Evolutionary conservation across 2,113 vertebrate species (phyloP), one percentile per base, ranked within the genome.

Genomic region (Dipodomys ordii): DNA sequence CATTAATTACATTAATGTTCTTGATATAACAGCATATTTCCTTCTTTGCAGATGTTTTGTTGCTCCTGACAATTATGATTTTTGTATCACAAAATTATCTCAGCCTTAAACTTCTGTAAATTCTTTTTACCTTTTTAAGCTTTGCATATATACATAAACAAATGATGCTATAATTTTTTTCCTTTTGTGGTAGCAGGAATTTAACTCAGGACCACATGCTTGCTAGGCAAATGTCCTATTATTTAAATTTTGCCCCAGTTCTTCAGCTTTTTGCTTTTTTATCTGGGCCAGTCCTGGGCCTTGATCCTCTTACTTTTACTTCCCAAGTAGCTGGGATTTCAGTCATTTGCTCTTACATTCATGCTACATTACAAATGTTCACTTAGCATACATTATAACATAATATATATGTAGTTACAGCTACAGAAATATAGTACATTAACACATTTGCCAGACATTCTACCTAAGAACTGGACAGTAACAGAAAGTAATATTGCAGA

Each of bases 41-140:
- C 30, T 87, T 87, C 12, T 83, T 76, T 74, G 3, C 2, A 91
- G 49, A 53, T 69, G n/a, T 68, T 83, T 95, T 71, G 88, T 81
- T 28, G 60, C 53, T 39, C 1, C 3, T 60, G 22, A 65, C 9
- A 67, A 9, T 6, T 35, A 11, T 64, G 35, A 16, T 7, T 83
- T 90, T 15, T 79, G 1, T 62, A 76, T 35, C n/a, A 74, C 44
- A 53, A 60, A 88, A 81, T 94, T 39, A 78, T 69, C 64, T 93
- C 60, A 35, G 10, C 13, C 46, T 64, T 90, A 46, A 78, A 82
- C 28, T 68, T 86, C 81, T 74, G 25, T 35, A 1, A 79, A 53
- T 62, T 57, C 87, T 23, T 76, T 78, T 68, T 15, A 18, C 69
- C 32, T n/a, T 73, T 91, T 44, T 62, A 53, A 81, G 32, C 0